phyloP scores from a whole-genome alignment of 2,113 vertebrate genomes.

The Antennarius striatus region DNA sequence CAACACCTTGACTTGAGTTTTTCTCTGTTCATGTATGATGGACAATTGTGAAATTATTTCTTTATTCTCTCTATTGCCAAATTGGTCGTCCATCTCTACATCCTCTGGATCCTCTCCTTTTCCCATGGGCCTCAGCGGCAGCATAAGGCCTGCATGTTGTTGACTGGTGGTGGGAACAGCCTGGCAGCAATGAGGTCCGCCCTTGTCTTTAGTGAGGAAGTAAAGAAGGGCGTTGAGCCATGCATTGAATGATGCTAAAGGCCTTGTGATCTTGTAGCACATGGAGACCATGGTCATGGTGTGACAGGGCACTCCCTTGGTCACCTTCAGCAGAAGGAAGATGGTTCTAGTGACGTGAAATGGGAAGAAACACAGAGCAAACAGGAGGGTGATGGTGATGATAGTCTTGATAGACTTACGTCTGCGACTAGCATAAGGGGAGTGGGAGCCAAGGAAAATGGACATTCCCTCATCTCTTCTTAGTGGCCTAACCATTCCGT shows the following conservation, averaged over 20 bases:
- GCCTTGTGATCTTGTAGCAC: constrained; percentile 85
- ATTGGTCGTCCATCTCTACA: constrained; percentile 35
- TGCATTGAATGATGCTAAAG: constrained; percentile 84
- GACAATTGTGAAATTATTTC: constrained; percentile 34
- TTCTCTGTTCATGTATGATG: constrained; percentile 36
- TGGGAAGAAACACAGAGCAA: constrained; percentile 84
- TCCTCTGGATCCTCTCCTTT: constrained; percentile 65
- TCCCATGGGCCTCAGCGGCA: constrained; percentile 71
- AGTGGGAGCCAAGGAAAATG: constrained; percentile 65
- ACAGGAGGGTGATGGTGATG: constrained; percentile 84
- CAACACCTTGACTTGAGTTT: constrained; percentile 47
- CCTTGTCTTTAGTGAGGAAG: constrained; percentile 84
- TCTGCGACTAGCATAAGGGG: constrained; percentile 77
- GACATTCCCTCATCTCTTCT: constrained; percentile 53
- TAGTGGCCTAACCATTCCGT: constrained; percentile 22
- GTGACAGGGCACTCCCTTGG: constrained; percentile 74
- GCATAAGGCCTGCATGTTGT: constrained; percentile 56
- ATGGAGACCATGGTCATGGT: constrained; percentile 82
- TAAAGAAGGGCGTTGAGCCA: constrained; percentile 86
- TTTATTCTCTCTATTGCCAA: constrained; percentile 56
- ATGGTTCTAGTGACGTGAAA: constrained; percentile 85
- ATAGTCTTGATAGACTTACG: constrained; percentile 85
- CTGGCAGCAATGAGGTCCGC: constrained; percentile 71
- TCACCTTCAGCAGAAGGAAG: constrained; percentile 80
- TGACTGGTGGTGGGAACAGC: constrained; percentile 35